Evolutionary conservation across 1,140 invertebrate species (phyloP), one percentile per base, ranked within the genome.

Genomic region (Drosophila santomea): DNA sequence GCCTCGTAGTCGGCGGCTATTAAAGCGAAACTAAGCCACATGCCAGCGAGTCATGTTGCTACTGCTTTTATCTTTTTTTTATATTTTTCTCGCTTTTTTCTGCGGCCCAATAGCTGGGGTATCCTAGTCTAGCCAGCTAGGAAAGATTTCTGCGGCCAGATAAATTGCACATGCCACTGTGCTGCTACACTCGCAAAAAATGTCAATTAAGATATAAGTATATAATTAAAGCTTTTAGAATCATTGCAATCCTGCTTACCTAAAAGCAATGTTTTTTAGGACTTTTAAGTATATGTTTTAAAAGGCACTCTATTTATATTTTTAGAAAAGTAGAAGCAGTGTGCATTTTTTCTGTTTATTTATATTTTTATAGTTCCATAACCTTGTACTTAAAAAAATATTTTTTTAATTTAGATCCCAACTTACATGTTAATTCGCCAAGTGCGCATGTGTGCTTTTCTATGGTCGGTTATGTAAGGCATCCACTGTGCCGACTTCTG

Each of bases 1-100:
- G 74, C 59, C 58, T 79, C 62, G 64, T 58, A 17, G 39, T 58
- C 48, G 43, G 72, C 63, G 78, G 78, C 78, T 69, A 86, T 85
- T 85, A 85, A 81, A 85, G 78, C 81, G 76, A 86, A 88, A 77
- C 79, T 89, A 76, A 83, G 84, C 79, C 83, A 83, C 80, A 83
- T 77, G 80, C 79, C 83, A 83, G 64, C 59, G 81, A 88, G 63
- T 69, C 82, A 73, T 79, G 84, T 86, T 75, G 74, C 59, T 15
- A 35, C 17, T 52, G 60, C 32, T 32, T 17, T 17, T 17, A 17
- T 1, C 20, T 20, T 1, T 20, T 20, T 20, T 14, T 14, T 47
- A 11, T 15, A 23, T 43, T 2, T 44, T 14, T 23, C 17, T 15
- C 45, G 23, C 17, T 17, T 43, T 44, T 50, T 32, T 67, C 7